Evolutionary conservation across 2,888 invertebrate genomes (phyloP).

Genomic region (Tuberolachnus salignus): DNA sequence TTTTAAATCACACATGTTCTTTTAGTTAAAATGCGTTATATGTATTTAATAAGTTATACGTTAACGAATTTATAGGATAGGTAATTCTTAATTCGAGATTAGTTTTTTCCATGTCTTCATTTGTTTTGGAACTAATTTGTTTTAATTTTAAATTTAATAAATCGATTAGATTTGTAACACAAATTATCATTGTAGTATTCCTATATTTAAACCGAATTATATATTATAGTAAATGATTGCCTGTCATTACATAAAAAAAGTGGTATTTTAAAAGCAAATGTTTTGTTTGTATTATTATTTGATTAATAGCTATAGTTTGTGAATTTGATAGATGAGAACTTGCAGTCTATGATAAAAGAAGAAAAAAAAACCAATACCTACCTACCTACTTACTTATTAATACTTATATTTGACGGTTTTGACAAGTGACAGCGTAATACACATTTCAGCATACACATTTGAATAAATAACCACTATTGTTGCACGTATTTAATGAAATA

Average conservation of each 20-base stretch:
- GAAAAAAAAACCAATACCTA: no score
- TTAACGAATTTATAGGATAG: no score
- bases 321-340: not conserved
- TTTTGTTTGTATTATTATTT: slow-evolving; percentile 14
- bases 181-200: not conserved
- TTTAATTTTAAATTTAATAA: not conserved
- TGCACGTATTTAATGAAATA: no score
- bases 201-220: not conserved
- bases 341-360: not conserved
- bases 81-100: no score
- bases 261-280: not conserved
- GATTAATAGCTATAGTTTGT: not conserved
- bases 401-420: not conserved
- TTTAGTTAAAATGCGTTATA: no score
- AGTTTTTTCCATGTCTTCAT: no score
- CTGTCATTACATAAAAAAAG: not conserved
- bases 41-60: no score
- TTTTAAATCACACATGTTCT: no score
- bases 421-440: not conserved
- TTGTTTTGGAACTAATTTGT: not conserved
- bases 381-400: not conserved
- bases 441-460: not conserved
- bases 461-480: not conserved
- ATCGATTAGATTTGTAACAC: not conserved
- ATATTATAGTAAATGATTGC: not conserved